Base-by-base conservation (phyloP, 2,113 vertebrate species). In the Pseudorhombus dupliciocellatus region DNA sequence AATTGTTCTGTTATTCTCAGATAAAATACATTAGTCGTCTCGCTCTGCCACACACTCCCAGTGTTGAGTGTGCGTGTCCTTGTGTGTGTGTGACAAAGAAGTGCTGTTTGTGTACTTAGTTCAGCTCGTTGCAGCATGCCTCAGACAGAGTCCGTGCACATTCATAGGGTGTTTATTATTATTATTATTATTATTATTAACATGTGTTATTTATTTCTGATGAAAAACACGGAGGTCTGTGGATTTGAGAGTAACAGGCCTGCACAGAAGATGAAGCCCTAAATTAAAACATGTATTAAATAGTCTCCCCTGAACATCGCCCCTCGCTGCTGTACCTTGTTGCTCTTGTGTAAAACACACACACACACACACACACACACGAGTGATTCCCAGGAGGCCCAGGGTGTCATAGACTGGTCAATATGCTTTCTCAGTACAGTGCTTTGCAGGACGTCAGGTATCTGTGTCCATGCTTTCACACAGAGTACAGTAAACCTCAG, bases 1-100 rank as follows among this genome's bases (percentile, higher is more conserved):
- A 75, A 62, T 75, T 61, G 78, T 77, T 66, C 26, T 62, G 53
- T 73, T 77, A 58, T 69, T 66, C 26, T 70, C 52, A 46, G 64
- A 70, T 31, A 16, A 59, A 70, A 28, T 25, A 73, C 69, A 65
- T 58, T 51, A 42, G 42, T 66, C 70, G 50, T 72, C 62, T 55
- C 18, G n/a, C 46, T 50, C 37, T 22, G 9, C 16, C 0, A 3
- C 61, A 61, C 34, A 25, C 52, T 61, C 21, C 30, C 2, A 3
- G 18, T 30, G 24, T 1, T 42, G 40, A 37, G 25, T 55, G 28
- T 51, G 4, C 54, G 21, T 62, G 57, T 55, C 14, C n/a, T 51
- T 44, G 37, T 22, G 8, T 63, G 16, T 55, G 58, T 31, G 5
- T 40, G 52, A 37, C 30, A 54, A 20, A 62, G 34, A 66, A 77